phyloP scores from a whole-genome alignment of 1,140 invertebrate genomes.

The Atta colombica region DNA sequence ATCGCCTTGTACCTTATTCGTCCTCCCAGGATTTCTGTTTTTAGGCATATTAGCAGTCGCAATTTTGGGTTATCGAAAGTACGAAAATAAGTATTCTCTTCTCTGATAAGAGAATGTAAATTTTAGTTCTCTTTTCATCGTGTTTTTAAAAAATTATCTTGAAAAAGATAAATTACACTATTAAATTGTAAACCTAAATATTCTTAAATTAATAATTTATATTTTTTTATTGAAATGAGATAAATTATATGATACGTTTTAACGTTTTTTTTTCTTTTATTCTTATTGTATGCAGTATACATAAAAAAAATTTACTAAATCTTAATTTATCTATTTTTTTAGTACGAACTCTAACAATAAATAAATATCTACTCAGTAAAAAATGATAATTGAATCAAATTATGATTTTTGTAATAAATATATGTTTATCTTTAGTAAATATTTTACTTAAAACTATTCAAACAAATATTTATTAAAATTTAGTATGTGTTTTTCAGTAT shows the following conservation, averaged over 20 bases:
- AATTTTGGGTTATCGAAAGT: constrained; percentile 18
- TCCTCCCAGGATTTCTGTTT: not conserved
- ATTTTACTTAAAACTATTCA: no score
- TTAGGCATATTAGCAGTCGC: not conserved
- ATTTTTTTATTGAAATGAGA: constrained; percentile 2
- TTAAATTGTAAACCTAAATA: not conserved
- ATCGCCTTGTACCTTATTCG: constrained; percentile 51
- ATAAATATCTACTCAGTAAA: no score
- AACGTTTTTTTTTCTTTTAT: not conserved
- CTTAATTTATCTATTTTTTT: no score
- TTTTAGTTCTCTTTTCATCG: not conserved
- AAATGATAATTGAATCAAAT: no score
- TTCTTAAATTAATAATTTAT: not conserved
- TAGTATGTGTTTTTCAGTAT: not conserved
- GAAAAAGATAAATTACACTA: no score
- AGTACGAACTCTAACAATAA: no score
- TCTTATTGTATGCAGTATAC: not conserved
- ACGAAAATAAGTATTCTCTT: constrained; percentile 21
- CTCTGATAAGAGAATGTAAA: constrained; percentile 4
- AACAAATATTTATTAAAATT: no score
- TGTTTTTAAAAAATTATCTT: constrained; percentile 1
- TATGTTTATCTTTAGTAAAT: no score
- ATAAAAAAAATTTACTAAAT: no score
- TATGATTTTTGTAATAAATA: no score
- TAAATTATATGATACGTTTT: not conserved